These are phyloP conservation scores for Archegozetes longisetosus DNA, from an alignment of 1,140 invertebrate species.

Conservation along the genomic window DNA sequence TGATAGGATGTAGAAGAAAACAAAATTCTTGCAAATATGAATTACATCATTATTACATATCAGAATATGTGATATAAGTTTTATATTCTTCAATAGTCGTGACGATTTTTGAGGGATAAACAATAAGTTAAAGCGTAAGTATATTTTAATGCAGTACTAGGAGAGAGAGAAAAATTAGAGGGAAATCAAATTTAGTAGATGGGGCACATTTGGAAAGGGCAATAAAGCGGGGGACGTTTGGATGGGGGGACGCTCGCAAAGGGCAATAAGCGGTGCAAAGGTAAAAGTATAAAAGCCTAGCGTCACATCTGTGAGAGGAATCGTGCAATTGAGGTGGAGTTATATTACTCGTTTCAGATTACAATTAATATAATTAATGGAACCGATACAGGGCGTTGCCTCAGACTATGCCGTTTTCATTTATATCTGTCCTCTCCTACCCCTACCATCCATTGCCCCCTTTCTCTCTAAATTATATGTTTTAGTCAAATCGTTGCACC, in stretches of 20 bases:
- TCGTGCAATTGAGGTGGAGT: slow-evolving; percentile 2
- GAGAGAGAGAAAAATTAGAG: background rate
- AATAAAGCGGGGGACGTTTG: background rate
- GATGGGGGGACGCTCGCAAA: background rate
- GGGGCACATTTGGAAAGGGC: background rate
- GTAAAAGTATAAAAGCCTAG: background rate
- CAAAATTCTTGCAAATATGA: background rate
- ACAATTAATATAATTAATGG: slow-evolving; percentile 4
- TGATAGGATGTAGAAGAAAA: background rate
- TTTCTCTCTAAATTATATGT: background rate
- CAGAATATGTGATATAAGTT: background rate
- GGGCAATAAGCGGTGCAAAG: background rate
- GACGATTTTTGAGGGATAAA: background rate
- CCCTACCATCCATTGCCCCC: background rate
- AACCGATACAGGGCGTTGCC: background rate
- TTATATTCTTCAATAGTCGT: background rate
- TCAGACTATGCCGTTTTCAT: background rate
- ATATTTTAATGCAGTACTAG: background rate
- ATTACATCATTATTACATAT: background rate
- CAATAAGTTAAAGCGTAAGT: background rate
- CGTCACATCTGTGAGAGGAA: background rate
- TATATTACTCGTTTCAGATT: background rate
- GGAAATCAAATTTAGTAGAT: background rate
- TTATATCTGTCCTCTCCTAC: background rate
- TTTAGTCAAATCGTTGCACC: background rate